Evolutionary conservation across 2,888 invertebrate species (phyloP).

Genomic region (Schizaphis graminum): DNA sequence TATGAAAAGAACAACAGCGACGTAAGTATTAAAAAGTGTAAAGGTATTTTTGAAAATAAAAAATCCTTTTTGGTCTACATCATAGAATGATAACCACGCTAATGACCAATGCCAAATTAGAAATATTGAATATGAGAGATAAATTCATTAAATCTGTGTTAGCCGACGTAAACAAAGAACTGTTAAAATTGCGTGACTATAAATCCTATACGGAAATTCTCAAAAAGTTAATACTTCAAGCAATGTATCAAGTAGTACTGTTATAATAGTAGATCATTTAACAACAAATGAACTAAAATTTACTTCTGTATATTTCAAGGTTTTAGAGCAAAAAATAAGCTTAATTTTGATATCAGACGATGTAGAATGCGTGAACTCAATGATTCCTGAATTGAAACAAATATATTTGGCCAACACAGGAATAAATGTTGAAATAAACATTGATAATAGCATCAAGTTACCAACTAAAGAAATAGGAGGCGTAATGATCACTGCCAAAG

Average conservation of each 20-base stretch:
- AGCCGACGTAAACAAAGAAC: slow-evolving; percentile 28
- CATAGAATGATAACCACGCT: slow-evolving; percentile 21
- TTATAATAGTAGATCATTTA: not conserved
- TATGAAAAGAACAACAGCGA: slow-evolving; percentile 22
- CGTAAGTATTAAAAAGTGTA: slow-evolving; percentile 25
- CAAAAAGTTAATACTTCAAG: slow-evolving; percentile 56
- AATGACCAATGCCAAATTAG: slow-evolving; percentile 26
- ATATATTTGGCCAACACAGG: slow-evolving; percentile 2
- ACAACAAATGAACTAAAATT: not conserved
- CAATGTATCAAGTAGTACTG: slow-evolving; percentile 51
- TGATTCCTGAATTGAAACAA: not conserved
- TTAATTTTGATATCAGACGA: slow-evolving; percentile 18
- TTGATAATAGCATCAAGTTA: not conserved
- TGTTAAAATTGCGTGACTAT: not conserved
- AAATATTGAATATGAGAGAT: slow-evolving; percentile 39
- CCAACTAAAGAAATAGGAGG: slow-evolving; percentile 37
- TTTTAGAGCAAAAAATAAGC: slow-evolving; percentile 40
- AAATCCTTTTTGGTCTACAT: not conserved
- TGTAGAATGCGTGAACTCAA: not conserved
- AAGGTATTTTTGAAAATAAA: not conserved
- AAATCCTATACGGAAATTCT: not conserved
- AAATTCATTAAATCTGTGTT: slow-evolving; percentile 45
- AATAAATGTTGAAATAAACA: slow-evolving; percentile 28
- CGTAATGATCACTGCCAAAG: not conserved
- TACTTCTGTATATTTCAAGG: not conserved